Conservation (phyloP, 2,113 vertebrate species). For the Callopanchax toddi region DNA sequence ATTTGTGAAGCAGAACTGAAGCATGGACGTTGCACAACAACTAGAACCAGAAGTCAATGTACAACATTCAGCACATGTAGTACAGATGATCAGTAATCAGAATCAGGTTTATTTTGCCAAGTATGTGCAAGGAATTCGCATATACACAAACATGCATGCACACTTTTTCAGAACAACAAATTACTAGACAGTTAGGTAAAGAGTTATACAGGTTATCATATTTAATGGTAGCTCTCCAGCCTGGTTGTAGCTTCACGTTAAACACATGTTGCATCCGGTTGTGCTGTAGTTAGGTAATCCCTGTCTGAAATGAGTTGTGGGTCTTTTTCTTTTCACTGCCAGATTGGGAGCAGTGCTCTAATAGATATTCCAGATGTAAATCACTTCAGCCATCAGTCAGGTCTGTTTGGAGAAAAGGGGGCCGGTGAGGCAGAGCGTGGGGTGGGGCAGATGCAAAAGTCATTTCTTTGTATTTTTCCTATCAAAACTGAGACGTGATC, state of each 20-base stretch:
- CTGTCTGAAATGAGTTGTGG: background rate
- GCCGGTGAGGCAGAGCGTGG: conserved; percentile 25
- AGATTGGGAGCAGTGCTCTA: conserved; percentile 13
- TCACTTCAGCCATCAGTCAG: conserved; percentile 10
- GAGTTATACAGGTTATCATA: background rate
- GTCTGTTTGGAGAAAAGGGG: conserved; percentile 16
- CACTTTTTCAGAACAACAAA: too few relatives aligned
- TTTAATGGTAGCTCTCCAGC: conserved; percentile 1
- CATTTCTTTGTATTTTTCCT: conserved; percentile 46
- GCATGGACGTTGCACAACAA: too few relatives aligned
- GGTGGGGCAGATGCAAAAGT: conserved; percentile 60
- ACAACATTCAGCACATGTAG: too few relatives aligned
- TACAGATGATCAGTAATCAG: too few relatives aligned
- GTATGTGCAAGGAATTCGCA: too few relatives aligned
- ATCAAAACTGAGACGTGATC: conserved; percentile 39
- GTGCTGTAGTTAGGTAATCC: background rate
- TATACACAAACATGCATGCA: too few relatives aligned
- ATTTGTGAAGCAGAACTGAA: background rate
- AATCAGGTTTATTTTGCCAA: too few relatives aligned
- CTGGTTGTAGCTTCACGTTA: background rate
- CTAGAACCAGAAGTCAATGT: too few relatives aligned
- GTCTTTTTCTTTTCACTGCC: conserved; percentile 4
- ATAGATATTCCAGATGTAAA: conserved; percentile 46
- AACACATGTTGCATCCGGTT: background rate
- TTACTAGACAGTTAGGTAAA: too few relatives aligned